Evolutionary conservation across 2,113 vertebrate species (phyloP).

Genomic region (Chionis minor): DNA sequence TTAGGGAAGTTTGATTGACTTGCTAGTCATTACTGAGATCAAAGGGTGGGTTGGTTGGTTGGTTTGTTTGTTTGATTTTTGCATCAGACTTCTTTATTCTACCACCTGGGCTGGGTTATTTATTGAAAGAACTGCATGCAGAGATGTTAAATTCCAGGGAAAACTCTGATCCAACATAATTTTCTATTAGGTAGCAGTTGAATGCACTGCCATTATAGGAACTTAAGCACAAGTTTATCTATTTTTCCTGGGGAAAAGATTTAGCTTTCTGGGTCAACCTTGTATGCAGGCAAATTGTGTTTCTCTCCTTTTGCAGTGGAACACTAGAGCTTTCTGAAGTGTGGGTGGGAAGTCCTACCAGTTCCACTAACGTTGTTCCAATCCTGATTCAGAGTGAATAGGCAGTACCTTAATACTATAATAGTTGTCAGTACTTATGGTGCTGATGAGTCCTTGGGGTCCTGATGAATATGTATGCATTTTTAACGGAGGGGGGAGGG

Average conservation of each 20-base stretch:
- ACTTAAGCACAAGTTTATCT: conserved; percentile 32
- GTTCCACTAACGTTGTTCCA: neutral
- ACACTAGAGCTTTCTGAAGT: neutral
- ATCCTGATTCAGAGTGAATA: neutral
- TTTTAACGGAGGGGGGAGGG: neutral
- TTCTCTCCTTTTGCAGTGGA: neutral
- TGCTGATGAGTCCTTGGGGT: neutral
- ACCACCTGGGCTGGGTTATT: conserved; percentile 42
- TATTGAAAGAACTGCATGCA: conserved; percentile 43
- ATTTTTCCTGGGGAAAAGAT: conserved; percentile 46
- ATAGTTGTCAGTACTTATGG: neutral
- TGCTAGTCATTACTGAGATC: conserved; percentile 37
- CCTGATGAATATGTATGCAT: neutral
- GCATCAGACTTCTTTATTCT: conserved; percentile 21
- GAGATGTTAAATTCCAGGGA: conserved; percentile 50
- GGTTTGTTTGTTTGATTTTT: conserved; percentile 29
- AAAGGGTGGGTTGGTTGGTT: neutral
- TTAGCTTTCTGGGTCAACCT: conserved; percentile 44
- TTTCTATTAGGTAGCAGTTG: conserved; percentile 33
- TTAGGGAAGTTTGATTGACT: conserved; percentile 42
- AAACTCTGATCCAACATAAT: conserved; percentile 50
- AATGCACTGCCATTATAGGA: conserved; percentile 5
- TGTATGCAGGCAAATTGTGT: neutral
- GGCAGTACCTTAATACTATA: neutral
- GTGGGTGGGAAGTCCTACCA: neutral